Evolutionary conservation across 2,113 vertebrate genomes (phyloP).

Genomic region (Callopanchax toddi): DNA sequence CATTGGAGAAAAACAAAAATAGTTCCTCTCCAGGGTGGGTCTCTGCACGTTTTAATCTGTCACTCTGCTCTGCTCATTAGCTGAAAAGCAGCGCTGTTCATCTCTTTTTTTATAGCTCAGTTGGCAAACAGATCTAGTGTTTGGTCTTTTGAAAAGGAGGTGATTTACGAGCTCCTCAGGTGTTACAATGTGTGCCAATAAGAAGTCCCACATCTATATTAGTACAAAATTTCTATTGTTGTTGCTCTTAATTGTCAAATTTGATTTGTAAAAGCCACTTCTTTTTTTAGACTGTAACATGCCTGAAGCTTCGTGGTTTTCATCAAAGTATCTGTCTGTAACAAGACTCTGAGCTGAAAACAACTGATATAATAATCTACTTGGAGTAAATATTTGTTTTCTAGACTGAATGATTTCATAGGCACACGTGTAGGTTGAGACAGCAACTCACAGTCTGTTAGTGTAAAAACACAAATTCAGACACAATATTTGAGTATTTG

Average conservation of each 20-base stretch:
- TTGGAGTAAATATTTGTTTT: too few species aligned
- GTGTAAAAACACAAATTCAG: too few species aligned
- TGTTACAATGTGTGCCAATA: background rate
- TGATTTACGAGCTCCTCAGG: conserved; percentile 3
- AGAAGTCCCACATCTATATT: background rate
- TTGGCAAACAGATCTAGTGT: conserved; percentile 50
- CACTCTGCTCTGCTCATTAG: conserved; percentile 67
- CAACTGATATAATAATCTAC: too few species aligned
- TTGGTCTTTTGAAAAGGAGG: conserved; percentile 9
- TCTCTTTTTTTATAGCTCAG: conserved; percentile 40
- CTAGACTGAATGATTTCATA: too few species aligned
- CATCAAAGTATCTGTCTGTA: too few species aligned
- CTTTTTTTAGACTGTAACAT: too few species aligned
- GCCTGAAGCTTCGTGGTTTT: too few species aligned
- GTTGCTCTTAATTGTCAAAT: background rate
- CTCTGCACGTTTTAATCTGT: conserved; percentile 56
- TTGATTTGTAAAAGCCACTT: background rate
- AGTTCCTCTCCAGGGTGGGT: conserved; percentile 26
- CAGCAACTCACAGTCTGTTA: too few species aligned
- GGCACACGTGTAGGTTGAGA: too few species aligned
- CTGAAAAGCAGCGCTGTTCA: conserved; percentile 23
- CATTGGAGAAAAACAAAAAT: background rate
- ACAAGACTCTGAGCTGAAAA: too few species aligned
- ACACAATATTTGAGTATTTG: too few species aligned
- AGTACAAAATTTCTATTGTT: background rate